Percentiles rank a stretch among this genome's conserved stretches.
Conservation (phyloP, 2,113 vertebrate species). For the Casuarius casuarius region DNA sequence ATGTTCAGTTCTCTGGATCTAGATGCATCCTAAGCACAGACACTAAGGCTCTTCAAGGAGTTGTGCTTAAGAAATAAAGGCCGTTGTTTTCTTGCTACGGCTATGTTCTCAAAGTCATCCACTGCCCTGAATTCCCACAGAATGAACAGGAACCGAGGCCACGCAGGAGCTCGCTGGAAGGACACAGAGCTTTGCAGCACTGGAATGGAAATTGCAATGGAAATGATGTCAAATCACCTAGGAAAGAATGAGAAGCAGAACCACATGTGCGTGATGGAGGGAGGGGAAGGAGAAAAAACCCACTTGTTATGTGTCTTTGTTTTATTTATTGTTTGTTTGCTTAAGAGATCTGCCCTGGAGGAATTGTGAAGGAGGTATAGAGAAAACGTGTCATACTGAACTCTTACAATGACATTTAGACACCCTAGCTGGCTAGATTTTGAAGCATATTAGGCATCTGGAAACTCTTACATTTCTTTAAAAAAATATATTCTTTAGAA, state of each 20-base stretch:
- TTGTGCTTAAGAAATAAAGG: not conserved
- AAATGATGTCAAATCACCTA: not conserved
- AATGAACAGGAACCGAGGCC: not conserved
- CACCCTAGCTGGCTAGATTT: not conserved
- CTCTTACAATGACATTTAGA: not conserved
- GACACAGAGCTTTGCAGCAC: not conserved
- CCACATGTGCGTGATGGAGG: not conserved
- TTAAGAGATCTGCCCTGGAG: not conserved
- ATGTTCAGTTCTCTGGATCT: not conserved
- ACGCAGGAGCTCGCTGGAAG: accelerated
- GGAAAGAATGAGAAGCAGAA: not conserved
- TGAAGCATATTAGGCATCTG: not conserved
- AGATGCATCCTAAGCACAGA: not conserved
- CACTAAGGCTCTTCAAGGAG: not conserved
- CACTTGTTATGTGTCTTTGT: not conserved
- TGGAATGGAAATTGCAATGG: not conserved
- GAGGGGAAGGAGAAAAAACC: not conserved
- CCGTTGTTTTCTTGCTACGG: not conserved
- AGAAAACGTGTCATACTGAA: not conserved
- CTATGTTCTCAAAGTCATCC: not conserved
- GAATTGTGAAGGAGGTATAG: not conserved
- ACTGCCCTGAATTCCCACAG: not conserved
- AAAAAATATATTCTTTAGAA: not conserved
- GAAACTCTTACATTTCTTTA: not conserved
- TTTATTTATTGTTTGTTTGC: not conserved